Evolutionary conservation across 2,888 invertebrate species (phyloP), one percentile per base, ranked within the genome.

Genomic region (Seira musarum): DNA sequence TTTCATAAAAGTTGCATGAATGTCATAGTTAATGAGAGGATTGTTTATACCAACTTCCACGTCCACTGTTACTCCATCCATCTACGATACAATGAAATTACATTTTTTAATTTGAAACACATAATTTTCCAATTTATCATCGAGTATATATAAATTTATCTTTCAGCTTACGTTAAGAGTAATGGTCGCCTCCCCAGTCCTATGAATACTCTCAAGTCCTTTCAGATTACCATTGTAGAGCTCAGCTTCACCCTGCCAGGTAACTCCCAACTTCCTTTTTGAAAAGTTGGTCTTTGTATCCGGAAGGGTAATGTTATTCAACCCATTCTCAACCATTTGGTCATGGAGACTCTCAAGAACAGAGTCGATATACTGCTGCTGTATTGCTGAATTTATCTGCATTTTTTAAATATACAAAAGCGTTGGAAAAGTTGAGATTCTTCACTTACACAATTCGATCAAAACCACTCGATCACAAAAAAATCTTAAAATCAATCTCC

Each of bases 181-280:
- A 25, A 83, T 78, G 60, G 66, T 65, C 60, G 83, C 81, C 60
- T 75, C 75, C 10, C 80, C 85, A 8, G 86, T 84, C 17, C 87
- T 78, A 64, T 86, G 83, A 75, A 87, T 79, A 19, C 83, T 82
- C 25, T 85, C 83, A 67, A 87, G 57, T 19, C 87, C 87, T 64
- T 82, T 82, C 1, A 87, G 80, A 40, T 82, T 75, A 15, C 85
- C 86, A 53, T 84, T 77, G 68, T 83, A 82, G 35, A 86, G 64
- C 13, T 57, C 40, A n/a, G 86, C 86, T 70, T 86, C 86, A 24
- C 86, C 87, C 65, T 86, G 83, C 85, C 86, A 87, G 15, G 69
- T 82, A 2, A 86, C 83, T 10, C 86, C 86, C n/a, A 86, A 64
- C 13, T 85, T 64, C 46, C 74, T 71, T 65, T 84, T 72, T 1